Evolutionary conservation across 2,797 vertebrate genomes (phyloP).

Genomic region (Pseudotriccus pelzelni): DNA sequence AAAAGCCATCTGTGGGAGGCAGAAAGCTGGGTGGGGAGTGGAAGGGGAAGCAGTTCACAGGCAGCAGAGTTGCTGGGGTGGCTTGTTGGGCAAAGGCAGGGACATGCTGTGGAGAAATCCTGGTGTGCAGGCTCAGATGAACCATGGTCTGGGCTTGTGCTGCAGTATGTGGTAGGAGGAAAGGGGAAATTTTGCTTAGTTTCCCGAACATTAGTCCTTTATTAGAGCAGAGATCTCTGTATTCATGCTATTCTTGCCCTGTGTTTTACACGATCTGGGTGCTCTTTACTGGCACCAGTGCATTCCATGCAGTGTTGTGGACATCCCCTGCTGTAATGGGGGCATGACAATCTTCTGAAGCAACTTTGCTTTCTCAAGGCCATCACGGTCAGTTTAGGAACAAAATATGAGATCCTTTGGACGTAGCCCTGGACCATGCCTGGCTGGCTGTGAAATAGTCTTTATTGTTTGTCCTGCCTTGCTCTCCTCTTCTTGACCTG

Average conservation of each 20-base stretch:
- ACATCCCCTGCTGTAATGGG: neutral
- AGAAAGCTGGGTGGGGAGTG: neutral
- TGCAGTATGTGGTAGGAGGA: neutral
- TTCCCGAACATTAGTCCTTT: neutral
- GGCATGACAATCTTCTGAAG: neutral
- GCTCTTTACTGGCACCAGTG: neutral
- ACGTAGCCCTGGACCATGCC: neutral
- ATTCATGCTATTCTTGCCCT: neutral
- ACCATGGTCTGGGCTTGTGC: neutral
- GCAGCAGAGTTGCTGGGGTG: neutral
- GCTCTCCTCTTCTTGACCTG: neutral
- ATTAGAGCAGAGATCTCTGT: neutral
- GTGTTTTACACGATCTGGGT: neutral
- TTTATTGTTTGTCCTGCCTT: neutral
- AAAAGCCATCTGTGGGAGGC: neutral
- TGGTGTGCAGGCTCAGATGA: neutral
- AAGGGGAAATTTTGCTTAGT: neutral
- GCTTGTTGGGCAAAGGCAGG: neutral
- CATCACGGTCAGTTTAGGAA: neutral
- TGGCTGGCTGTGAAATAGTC: neutral
- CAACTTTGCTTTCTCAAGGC: neutral
- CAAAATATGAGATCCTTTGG: neutral
- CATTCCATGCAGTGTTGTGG: neutral
- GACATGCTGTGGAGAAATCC: neutral
- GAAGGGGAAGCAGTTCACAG: neutral